These are phyloP conservation scores for Allygus modestus DNA, from an alignment of 2,888 invertebrate species.

Conservation along the genomic window DNA sequence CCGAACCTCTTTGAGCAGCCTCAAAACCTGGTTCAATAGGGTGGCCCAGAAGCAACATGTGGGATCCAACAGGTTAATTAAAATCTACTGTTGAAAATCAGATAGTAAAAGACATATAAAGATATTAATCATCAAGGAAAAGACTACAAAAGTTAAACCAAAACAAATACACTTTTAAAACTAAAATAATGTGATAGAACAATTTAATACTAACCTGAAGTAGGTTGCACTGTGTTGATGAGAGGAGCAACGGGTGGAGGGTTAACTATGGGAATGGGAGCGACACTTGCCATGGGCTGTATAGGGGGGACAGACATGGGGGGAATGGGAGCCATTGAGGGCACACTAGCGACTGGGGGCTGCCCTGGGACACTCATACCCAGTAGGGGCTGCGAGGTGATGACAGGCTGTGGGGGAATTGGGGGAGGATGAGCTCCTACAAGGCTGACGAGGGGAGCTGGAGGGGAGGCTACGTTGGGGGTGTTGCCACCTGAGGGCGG, in stretches of 20 bases:
- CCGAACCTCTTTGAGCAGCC: too few relatives aligned
- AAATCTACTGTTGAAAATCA: too few relatives aligned
- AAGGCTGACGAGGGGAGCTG: slow-evolving; percentile 72
- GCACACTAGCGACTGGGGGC: slow-evolving; percentile 65
- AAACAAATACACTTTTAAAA: too few relatives aligned
- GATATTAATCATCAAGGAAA: too few relatives aligned
- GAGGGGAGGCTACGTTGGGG: slow-evolving; percentile 71
- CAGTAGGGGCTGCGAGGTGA: slow-evolving; percentile 61
- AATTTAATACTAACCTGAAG: slow-evolving; percentile 61
- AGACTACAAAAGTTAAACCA: too few relatives aligned
- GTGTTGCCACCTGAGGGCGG: slow-evolving; percentile 74
- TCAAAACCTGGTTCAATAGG: too few relatives aligned
- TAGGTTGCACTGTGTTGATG: slow-evolving; percentile 65
- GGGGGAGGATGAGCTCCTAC: slow-evolving; percentile 72
- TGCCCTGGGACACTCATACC: slow-evolving; percentile 54
- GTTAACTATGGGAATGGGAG: slow-evolving; percentile 56
- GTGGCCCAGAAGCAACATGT: too few relatives aligned
- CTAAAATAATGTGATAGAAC: too few relatives aligned
- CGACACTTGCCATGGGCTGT: slow-evolving; percentile 46
- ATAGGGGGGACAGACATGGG: slow-evolving; percentile 28
- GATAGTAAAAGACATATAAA: too few relatives aligned
- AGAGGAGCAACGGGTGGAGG: slow-evolving; percentile 61
- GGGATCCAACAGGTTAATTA: too few relatives aligned
- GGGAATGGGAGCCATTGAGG: slow-evolving; percentile 62
- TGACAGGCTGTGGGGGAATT: slow-evolving; percentile 71